Evolutionary conservation across 2,113 vertebrate species (phyloP).

Genomic region (Prionailurus bengalensis): DNA sequence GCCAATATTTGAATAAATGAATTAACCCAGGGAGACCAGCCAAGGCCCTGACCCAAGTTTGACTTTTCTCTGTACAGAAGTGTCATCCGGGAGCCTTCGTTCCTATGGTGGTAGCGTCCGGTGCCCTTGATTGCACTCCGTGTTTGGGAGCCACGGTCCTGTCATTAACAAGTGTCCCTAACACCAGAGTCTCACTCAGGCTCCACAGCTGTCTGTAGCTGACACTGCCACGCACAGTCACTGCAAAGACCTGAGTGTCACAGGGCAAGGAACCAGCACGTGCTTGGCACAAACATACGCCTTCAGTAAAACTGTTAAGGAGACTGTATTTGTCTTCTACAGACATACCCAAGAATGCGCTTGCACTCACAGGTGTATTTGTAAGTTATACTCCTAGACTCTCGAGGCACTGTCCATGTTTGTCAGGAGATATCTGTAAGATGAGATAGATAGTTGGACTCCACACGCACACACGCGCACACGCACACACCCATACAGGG

Average conservation of each 20-base stretch:
- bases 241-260: background rate
- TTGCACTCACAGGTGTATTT: background rate
- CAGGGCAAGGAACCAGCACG: fast-evolving
- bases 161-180: background rate
- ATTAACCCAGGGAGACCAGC: background rate
- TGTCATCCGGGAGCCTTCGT: background rate
- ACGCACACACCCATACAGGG: background rate
- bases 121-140: fast-evolving
- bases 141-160: background rate
- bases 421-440: background rate
- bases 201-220: background rate
- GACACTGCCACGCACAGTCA: background rate
- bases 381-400: background rate
- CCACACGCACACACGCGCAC: no score
- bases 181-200: fast-evolving
- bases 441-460: background rate
- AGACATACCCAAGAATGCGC: fast-evolving
- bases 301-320: fast-evolving
- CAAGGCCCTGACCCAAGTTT: background rate
- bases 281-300: background rate
- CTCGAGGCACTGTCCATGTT: background rate
- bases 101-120: no score
- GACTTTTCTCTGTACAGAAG: background rate
- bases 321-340: fast-evolving
- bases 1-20: slow-evolving; percentile 29